These are phyloP conservation scores for Onychostoma macrolepis DNA, from an alignment of 2,113 vertebrate genomes.

Conservation along the genomic window DNA sequence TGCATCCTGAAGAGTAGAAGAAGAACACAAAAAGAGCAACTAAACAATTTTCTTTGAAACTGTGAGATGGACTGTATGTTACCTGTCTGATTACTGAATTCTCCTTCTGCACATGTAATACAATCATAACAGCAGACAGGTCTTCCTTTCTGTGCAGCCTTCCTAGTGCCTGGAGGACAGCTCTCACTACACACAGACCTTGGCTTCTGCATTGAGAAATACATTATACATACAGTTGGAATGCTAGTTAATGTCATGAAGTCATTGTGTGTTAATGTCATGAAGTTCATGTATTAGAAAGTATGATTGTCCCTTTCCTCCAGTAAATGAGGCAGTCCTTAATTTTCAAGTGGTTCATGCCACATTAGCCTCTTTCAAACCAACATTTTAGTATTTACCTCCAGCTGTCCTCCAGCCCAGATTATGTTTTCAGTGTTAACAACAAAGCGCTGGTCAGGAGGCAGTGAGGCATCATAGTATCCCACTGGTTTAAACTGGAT, in stretches of 20 bases:
- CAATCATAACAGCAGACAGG: too few species aligned
- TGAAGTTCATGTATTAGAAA: neutral
- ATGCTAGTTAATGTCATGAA: neutral
- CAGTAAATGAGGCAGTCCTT: neutral
- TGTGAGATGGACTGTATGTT: constrained; percentile 30
- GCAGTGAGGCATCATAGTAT: constrained; percentile 73
- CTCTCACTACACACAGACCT: constrained; percentile 68
- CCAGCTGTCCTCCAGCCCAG: constrained; percentile 64
- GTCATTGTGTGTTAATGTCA: neutral
- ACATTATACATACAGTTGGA: neutral
- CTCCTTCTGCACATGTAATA: too few species aligned
- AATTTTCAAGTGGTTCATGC: neutral
- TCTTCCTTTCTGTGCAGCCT: too few species aligned
- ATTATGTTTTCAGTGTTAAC: constrained; percentile 65
- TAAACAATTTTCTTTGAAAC: constrained; percentile 46
- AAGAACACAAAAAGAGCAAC: constrained; percentile 57
- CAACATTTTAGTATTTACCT: constrained; percentile 51
- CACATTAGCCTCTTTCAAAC: neutral
- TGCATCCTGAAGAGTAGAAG: constrained; percentile 56
- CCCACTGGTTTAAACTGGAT: constrained; percentile 73
- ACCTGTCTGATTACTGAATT: constrained; percentile 65
- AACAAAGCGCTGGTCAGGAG: constrained; percentile 67
- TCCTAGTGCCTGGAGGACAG: neutral
- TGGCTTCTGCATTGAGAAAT: constrained; percentile 62
- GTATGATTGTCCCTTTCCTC: neutral